Evolutionary conservation across 2,888 invertebrate species (phyloP).

Genomic region (Mesorhabditis spiculigera): DNA sequence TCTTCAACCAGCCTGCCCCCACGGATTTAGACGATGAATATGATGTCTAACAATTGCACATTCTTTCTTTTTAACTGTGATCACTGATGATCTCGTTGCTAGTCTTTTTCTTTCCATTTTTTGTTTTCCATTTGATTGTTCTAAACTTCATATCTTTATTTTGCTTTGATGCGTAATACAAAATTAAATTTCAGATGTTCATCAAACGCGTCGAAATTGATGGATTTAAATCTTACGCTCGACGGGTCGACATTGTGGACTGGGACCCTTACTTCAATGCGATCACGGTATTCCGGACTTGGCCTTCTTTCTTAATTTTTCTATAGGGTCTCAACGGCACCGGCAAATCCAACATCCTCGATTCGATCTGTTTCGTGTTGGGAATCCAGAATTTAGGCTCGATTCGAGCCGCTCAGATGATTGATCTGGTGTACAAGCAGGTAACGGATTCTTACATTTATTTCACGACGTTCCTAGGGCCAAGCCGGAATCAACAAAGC

Average conservation of each 20-base stretch:
- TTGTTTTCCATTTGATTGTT: background rate
- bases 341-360: conserved; percentile 70
- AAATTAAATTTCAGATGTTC: conserved; percentile 71
- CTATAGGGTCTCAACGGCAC: conserved; percentile 36
- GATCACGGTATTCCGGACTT: conserved; percentile 71
- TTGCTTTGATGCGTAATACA: background rate
- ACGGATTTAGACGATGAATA: background rate
- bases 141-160: background rate
- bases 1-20: background rate
- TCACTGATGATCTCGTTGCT: background rate
- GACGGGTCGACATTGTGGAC: conserved; percentile 82
- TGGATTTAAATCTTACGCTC: conserved; percentile 96
- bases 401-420: conserved; percentile 32
- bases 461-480: conserved; percentile 71
- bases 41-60: background rate
- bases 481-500: conserved; percentile 93
- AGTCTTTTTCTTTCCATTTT: conserved; percentile 1
- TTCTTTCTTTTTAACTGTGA: too few species aligned
- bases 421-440: conserved; percentile 2
- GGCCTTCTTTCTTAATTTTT: conserved; percentile 7
- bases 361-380: conserved; percentile 93
- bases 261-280: conserved; percentile 95
- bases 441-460: conserved; percentile 61
- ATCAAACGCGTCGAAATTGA: conserved; percentile 87
- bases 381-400: conserved; percentile 82